These are phyloP conservation scores for Glossophaga mutica DNA, from an alignment of 2,797 vertebrate genomes.

Conservation along the genomic window DNA sequence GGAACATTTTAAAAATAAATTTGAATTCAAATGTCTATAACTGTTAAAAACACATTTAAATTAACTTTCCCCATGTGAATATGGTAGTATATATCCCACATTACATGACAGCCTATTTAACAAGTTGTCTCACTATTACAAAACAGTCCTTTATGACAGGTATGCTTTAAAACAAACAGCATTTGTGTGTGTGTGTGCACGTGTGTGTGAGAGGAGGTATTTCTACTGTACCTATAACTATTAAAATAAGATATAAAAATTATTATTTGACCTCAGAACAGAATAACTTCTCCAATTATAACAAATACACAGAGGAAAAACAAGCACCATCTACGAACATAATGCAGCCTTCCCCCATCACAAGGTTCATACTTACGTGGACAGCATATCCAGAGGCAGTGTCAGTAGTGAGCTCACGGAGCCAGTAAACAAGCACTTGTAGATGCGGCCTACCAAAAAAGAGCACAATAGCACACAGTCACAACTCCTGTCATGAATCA, in stretches of 20 bases:
- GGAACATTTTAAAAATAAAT: not conserved
- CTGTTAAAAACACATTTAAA: not conserved
- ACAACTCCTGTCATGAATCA: conserved; percentile 68
- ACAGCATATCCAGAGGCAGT: conserved; percentile 97
- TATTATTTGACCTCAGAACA: not conserved
- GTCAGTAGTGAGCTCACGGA: conserved; percentile 98
- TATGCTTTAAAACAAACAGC: conserved; percentile 7
- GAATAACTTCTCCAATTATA: not conserved
- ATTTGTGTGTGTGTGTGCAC: not conserved
- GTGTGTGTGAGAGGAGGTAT: not conserved
- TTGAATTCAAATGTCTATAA: not conserved
- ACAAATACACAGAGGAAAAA: not conserved
- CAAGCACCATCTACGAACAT: not conserved
- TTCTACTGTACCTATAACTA: not conserved
- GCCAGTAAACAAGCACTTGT: conserved; percentile 99
- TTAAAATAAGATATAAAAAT: not conserved
- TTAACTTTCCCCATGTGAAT: not conserved
- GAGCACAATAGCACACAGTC: conserved; percentile 63
- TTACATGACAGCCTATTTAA: not conserved
- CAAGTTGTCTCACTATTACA: not conserved
- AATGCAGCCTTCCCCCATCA: not conserved
- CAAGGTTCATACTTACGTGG: conserved; percentile 89
- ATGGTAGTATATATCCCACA: not conserved
- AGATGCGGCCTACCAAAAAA: conserved; percentile 91
- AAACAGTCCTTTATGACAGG: not conserved